phyloP scores from a whole-genome alignment of 2,113 vertebrate genomes.

The Eira barbara region DNA sequence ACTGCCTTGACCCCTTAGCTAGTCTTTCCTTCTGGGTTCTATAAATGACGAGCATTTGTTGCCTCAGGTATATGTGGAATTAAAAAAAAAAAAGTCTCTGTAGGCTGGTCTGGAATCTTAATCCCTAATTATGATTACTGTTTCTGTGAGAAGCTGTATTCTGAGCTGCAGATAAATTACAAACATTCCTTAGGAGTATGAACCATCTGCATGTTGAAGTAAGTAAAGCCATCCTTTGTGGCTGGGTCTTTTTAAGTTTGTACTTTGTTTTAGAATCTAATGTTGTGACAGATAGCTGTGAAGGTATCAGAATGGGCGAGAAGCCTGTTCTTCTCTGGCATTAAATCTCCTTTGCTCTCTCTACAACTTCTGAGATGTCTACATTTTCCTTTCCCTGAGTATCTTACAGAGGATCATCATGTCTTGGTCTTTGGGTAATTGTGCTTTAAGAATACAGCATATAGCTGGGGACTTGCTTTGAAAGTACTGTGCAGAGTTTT shows the following conservation, averaged over 20 bases:
- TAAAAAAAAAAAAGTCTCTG: constrained; percentile 1
- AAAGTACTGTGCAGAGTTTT: constrained; percentile 9
- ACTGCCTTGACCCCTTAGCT: neutral
- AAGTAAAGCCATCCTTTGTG: constrained; percentile 34
- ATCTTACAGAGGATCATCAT: neutral
- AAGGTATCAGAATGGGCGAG: neutral
- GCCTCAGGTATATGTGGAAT: neutral
- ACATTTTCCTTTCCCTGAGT: neutral
- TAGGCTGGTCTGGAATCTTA: constrained; percentile 26
- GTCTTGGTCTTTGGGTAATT: constrained; percentile 6
- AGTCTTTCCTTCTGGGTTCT: neutral
- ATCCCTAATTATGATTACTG: neutral
- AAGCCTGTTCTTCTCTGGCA: neutral
- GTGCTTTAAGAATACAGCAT: neutral
- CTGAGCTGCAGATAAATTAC: constrained; percentile 4
- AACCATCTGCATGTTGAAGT: constrained; percentile 26
- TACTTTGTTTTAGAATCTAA: neutral
- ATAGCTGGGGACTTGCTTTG: neutral
- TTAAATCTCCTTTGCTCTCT: neutral
- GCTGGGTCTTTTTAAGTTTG: neutral
- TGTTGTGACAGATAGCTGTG: neutral
- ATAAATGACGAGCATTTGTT: neutral
- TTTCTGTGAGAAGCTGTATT: constrained; percentile 40
- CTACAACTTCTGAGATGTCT: neutral
- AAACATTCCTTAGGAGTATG: constrained; percentile 4